Conservation (phyloP, 2,113 vertebrate species). For the Emydocephalus ijimae region DNA sequence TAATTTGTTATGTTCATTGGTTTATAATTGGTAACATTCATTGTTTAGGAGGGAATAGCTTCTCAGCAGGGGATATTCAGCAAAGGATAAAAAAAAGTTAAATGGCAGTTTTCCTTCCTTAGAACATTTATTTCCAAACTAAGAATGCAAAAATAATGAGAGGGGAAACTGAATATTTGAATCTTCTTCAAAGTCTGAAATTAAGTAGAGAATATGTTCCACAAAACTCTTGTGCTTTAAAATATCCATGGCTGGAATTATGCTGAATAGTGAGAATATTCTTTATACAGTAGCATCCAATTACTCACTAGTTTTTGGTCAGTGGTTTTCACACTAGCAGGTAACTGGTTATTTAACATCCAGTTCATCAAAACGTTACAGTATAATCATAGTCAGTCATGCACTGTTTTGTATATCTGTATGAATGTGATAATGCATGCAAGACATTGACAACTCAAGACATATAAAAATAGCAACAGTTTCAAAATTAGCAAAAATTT, state of each 20-base stretch:
- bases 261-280: slow-evolving; percentile 30
- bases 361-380: slow-evolving; percentile 52
- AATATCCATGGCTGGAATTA: slow-evolving; percentile 40
- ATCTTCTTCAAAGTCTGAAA: slow-evolving; percentile 5
- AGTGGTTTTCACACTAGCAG: slow-evolving; percentile 47
- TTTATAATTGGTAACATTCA: no score
- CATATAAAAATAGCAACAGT: slow-evolving; percentile 55
- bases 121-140: not conserved
- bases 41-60: not conserved
- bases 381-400: slow-evolving; percentile 48
- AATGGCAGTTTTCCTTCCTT: not conserved
- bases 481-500: slow-evolving; percentile 65
- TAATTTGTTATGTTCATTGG: no score
- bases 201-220: not conserved
- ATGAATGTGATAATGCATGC: slow-evolving; percentile 64
- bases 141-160: not conserved
- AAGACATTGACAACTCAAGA: slow-evolving; percentile 60
- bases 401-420: slow-evolving; percentile 54
- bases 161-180: not conserved
- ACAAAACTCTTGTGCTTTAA: slow-evolving; percentile 33
- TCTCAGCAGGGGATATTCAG: not conserved
- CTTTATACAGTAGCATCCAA: not conserved
- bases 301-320: slow-evolving; percentile 59
- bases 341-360: slow-evolving; percentile 20
- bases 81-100: not conserved